phyloP scores from a whole-genome alignment of 2,797 vertebrate genomes.

The Anisognathus igniventris region DNA sequence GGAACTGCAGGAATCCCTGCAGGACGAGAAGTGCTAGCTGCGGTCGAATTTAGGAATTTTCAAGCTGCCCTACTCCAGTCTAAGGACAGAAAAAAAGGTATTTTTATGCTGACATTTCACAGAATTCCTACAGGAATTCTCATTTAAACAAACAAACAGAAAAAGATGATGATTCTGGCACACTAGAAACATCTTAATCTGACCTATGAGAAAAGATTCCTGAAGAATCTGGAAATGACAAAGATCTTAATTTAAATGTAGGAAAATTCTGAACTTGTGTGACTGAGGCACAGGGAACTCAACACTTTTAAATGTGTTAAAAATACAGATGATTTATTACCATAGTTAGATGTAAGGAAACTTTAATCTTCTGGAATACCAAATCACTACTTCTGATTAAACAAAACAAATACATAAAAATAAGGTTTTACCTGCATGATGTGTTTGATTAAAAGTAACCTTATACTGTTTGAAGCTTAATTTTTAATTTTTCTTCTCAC shows the following conservation, averaged over 20 bases:
- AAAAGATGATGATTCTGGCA: neutral
- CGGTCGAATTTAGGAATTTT: neutral
- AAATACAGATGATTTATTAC: slow-evolving; percentile 27
- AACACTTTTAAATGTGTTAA: slow-evolving; percentile 29
- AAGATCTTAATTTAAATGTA: slow-evolving; percentile 12
- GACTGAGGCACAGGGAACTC: slow-evolving; percentile 32
- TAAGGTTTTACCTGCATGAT: neutral
- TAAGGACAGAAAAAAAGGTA: neutral
- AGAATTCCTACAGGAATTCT: slow-evolving; percentile 24
- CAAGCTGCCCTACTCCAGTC: neutral
- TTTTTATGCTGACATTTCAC: neutral
- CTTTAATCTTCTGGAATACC: neutral
- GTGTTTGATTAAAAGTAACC: neutral
- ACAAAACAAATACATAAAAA: neutral
- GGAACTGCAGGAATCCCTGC: neutral
- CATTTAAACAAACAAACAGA: slow-evolving; percentile 22
- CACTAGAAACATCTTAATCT: slow-evolving; percentile 1
- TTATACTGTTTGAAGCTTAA: neutral
- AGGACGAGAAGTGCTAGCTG: neutral
- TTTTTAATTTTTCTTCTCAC: neutral
- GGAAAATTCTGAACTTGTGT: slow-evolving; percentile 32
- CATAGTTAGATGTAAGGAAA: neutral
- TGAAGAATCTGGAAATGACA: slow-evolving; percentile 20
- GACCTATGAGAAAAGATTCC: slow-evolving; percentile 33
- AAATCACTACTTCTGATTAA: neutral